Base-by-base conservation (phyloP, 2,113 vertebrate species). In the Cavia porcellus region DNA sequence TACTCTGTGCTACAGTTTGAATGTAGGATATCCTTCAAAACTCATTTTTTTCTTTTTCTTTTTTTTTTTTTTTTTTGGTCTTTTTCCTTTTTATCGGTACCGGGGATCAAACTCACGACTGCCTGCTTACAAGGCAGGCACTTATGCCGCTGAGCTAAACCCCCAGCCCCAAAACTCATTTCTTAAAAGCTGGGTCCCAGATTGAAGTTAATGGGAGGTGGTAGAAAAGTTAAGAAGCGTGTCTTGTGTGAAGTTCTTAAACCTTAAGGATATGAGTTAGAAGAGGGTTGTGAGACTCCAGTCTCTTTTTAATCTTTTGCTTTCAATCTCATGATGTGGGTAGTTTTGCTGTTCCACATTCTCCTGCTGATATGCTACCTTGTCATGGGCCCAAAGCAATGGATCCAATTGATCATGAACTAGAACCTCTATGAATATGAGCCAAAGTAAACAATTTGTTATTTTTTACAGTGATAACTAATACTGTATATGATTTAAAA, bases 11-110 rank as follows among this genome's bases (percentile, higher is more conserved):
- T 55, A 11, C 55, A 25, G 9, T 32, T 91, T 45, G 25, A 28
- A 15, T 30, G 19, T 15, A 38, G 6, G 20, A 42, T 32, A 55
- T 42, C 62, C 14, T 52, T 50, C 5, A 42, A 82, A 38, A 2
- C 5, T 5, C 45, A 4, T 4, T 6, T 3, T 0, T 14, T 38
- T n/a, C n/a, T n/a, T n/a, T n/a, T n/a, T n/a, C n/a, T n/a, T n/a
- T n/a, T n/a, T n/a, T n/a, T n/a, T n/a, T n/a, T n/a, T n/a, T n/a
- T n/a, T n/a, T n/a, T n/a, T n/a, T n/a, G n/a, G n/a, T n/a, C n/a
- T n/a, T n/a, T n/a, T n/a, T n/a, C n/a, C n/a, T n/a, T n/a, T n/a
- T n/a, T n/a, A n/a, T n/a, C n/a, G n/a, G n/a, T n/a, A n/a, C n/a
- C n/a, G n/a, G n/a, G n/a, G n/a, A n/a, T n/a, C n/a, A n/a, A n/a